Evolutionary conservation across 2,113 vertebrate genomes (phyloP).

Genomic region (Arenaria interpres): DNA sequence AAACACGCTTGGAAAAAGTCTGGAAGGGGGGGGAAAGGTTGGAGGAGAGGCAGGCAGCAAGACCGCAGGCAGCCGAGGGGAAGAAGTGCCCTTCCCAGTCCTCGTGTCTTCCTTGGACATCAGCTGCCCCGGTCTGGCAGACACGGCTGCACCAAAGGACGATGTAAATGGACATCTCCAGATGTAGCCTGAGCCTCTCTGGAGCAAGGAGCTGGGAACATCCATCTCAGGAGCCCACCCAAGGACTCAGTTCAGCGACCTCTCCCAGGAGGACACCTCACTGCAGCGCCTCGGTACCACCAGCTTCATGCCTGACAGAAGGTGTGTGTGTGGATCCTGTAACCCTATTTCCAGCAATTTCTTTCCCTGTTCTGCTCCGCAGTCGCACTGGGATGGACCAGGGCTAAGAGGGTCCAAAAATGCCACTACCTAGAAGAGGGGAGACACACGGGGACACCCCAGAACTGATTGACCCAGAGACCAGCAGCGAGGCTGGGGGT

Average conservation of each 20-base stretch:
- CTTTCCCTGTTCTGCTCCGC: neutral
- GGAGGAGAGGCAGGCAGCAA: neutral
- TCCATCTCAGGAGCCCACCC: neutral
- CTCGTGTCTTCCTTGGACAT: neutral
- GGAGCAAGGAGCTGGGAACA: neutral
- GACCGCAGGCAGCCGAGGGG: fast-evolving
- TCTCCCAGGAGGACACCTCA: neutral
- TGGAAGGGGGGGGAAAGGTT: neutral
- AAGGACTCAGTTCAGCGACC: neutral
- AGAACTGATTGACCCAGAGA: neutral
- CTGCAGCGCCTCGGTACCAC: neutral
- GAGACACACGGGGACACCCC: neutral
- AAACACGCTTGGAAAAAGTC: neutral
- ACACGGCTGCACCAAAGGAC: fast-evolving
- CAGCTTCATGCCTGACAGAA: neutral
- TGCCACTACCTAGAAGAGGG: neutral
- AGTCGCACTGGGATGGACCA: neutral
- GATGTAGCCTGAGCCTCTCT: neutral
- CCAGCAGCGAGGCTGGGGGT: neutral
- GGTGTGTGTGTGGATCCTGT: fast-evolving
- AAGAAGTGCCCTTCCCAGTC: neutral
- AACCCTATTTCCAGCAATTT: neutral
- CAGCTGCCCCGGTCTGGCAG: neutral
- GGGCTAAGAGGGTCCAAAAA: neutral
- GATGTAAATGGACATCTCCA: fast-evolving